phyloP scores from a whole-genome alignment of 2,888 invertebrate species.

The Acholoe squamosa region DNA sequence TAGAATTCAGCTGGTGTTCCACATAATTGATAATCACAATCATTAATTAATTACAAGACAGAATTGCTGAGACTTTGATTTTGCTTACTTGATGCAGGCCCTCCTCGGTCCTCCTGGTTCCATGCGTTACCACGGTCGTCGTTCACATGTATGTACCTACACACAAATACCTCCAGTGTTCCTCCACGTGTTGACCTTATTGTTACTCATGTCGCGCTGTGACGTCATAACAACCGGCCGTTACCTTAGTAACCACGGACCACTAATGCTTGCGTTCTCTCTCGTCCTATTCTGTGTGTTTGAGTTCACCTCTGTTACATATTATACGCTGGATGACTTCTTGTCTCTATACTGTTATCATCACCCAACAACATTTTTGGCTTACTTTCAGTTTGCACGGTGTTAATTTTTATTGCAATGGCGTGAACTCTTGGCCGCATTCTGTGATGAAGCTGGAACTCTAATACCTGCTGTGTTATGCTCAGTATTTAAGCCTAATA shows the following conservation, averaged over 20 bases:
- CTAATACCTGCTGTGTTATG: slow-evolving; percentile 42
- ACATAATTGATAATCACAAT: neutral
- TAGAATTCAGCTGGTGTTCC: neutral
- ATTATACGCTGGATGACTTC: neutral
- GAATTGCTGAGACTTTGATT: slow-evolving; percentile 47
- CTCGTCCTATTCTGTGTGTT: slow-evolving; percentile 48
- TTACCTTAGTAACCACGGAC: slow-evolving; percentile 60
- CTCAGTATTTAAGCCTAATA: slow-evolving; percentile 39
- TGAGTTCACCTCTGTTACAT: slow-evolving; percentile 47
- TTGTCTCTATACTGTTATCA: neutral
- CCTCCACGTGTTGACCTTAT: slow-evolving; percentile 57
- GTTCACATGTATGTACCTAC: slow-evolving; percentile 61
- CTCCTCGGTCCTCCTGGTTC: slow-evolving; percentile 60
- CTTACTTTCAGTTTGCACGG: slow-evolving; percentile 55
- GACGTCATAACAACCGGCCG: slow-evolving; percentile 44
- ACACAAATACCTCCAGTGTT: slow-evolving; percentile 45
- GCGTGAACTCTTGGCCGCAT: slow-evolving; percentile 10
- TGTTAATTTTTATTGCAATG: slow-evolving; percentile 41
- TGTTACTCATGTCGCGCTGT: slow-evolving; percentile 60
- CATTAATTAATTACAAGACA: neutral
- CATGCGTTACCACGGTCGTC: slow-evolving; percentile 60
- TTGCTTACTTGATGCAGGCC: slow-evolving; percentile 59
- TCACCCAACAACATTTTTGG: neutral
- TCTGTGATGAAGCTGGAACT: slow-evolving; percentile 43
- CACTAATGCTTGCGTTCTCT: slow-evolving; percentile 55